phyloP scores from a whole-genome alignment of 1,140 invertebrate genomes.

The Globodera ellingtonae region DNA sequence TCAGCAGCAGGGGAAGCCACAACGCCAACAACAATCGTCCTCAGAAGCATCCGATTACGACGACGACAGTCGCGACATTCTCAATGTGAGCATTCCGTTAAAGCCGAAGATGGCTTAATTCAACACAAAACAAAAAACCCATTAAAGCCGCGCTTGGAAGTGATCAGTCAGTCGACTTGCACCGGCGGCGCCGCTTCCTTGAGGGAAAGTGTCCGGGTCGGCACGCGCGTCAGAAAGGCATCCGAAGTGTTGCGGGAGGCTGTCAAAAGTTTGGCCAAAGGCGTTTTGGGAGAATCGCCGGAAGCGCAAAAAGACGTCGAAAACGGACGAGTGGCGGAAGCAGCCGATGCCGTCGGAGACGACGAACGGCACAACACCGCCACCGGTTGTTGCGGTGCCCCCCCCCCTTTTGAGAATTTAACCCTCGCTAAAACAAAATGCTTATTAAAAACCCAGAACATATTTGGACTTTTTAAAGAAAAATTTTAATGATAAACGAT shows the following conservation, averaged over 20 bases:
- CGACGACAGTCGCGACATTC: slow-evolving; percentile 27
- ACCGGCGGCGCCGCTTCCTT: background rate
- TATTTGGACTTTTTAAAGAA: too few species aligned
- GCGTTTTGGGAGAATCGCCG: background rate
- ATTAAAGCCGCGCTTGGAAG: slow-evolving; percentile 24
- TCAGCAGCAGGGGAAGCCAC: background rate
- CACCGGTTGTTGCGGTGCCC: background rate
- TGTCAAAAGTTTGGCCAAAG: background rate
- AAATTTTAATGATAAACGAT: too few species aligned
- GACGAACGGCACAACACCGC: background rate
- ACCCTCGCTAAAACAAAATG: too few species aligned
- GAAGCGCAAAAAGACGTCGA: background rate
- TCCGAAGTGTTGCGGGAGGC: background rate
- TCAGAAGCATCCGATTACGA: slow-evolving; percentile 7
- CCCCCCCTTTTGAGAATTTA: too few species aligned
- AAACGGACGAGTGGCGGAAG: background rate
- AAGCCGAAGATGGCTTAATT: background rate
- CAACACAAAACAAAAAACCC: too few species aligned
- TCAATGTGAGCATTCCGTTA: slow-evolving; percentile 29
- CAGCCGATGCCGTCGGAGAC: background rate
- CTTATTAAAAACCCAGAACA: too few species aligned
- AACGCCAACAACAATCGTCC: background rate
- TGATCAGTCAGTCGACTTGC: slow-evolving; percentile 22
- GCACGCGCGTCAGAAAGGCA: background rate
- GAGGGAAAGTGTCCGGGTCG: background rate